A percentile compares a stretch with the other conserved stretches of the same genome.
phyloP scores from a whole-genome alignment of 2,113 vertebrate species.

The Zapus hudsonius region DNA sequence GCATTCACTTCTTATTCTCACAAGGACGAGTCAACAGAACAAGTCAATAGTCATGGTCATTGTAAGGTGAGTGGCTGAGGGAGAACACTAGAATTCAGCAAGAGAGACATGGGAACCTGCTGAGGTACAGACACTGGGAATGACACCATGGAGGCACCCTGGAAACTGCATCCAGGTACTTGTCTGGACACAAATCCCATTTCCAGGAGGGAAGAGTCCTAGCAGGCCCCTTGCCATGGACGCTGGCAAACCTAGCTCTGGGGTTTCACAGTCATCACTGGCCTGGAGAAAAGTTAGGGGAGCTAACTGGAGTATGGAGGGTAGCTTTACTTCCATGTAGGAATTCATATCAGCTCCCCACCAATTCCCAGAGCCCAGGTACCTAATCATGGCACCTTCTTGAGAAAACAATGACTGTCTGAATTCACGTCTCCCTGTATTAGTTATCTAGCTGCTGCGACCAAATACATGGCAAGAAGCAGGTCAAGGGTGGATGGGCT shows the following conservation, averaged over 20 bases:
- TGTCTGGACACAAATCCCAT: neutral
- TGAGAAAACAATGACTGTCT: neutral
- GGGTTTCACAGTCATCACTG: neutral
- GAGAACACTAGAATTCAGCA: neutral
- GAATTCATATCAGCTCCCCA: neutral
- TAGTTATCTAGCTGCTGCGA: too few relatives aligned
- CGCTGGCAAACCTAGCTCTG: neutral
- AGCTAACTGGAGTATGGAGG: neutral
- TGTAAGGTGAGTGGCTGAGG: too few relatives aligned
- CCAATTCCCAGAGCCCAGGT: too few relatives aligned
- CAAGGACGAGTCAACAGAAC: neutral
- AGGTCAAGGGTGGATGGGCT: too few relatives aligned
- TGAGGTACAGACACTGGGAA: neutral
- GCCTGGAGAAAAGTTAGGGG: neutral
- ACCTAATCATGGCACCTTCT: neutral
- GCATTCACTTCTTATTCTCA: neutral
- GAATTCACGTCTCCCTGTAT: neutral
- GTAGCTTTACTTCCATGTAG: neutral
- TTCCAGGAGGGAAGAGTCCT: neutral
- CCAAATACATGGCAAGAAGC: too few relatives aligned
- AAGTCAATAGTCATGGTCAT: neutral
- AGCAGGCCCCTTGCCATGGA: neutral
- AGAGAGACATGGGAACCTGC: too few relatives aligned
- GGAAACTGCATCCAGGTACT: neutral
- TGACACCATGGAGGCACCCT: neutral